phyloP scores from a whole-genome alignment of 2,113 vertebrate species.

The Larimichthys polyactis region DNA sequence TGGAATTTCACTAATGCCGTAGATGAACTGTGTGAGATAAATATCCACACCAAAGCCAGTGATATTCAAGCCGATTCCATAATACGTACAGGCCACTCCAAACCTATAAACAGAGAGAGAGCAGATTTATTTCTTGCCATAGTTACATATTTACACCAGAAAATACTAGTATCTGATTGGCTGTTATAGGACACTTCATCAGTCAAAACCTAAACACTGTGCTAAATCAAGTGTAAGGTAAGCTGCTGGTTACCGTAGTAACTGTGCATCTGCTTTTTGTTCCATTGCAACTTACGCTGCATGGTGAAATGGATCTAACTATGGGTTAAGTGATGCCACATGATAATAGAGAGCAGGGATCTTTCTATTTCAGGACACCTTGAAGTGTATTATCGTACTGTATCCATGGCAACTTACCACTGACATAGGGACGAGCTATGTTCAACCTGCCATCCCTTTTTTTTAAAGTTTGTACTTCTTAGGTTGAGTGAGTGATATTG shows the following conservation, averaged over 20 bases:
- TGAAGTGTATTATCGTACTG: background rate
- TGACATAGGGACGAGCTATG: background rate
- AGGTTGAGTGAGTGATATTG: background rate
- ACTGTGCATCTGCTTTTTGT: background rate
- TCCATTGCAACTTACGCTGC: background rate
- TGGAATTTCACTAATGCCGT: conserved; percentile 75
- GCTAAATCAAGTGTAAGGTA: background rate
- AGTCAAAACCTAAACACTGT: background rate
- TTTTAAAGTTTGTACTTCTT: background rate
- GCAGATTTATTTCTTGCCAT: background rate
- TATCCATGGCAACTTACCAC: background rate
- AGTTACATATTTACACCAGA: background rate
- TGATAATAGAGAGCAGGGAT: background rate
- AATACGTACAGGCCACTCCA: conserved; percentile 71
- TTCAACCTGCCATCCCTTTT: background rate
- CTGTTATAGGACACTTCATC: background rate
- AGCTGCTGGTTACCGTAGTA: too few species aligned
- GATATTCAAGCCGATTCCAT: conserved; percentile 78
- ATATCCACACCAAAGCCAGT: conserved; percentile 75
- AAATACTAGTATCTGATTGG: background rate
- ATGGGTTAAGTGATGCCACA: background rate
- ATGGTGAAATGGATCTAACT: background rate
- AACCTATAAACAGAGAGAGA: conserved; percentile 50
- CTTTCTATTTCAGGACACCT: background rate
- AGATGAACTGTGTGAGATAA: conserved; percentile 81